Conservation (phyloP, 2,797 vertebrate species). For the Catamblyrhynchus diadema region DNA sequence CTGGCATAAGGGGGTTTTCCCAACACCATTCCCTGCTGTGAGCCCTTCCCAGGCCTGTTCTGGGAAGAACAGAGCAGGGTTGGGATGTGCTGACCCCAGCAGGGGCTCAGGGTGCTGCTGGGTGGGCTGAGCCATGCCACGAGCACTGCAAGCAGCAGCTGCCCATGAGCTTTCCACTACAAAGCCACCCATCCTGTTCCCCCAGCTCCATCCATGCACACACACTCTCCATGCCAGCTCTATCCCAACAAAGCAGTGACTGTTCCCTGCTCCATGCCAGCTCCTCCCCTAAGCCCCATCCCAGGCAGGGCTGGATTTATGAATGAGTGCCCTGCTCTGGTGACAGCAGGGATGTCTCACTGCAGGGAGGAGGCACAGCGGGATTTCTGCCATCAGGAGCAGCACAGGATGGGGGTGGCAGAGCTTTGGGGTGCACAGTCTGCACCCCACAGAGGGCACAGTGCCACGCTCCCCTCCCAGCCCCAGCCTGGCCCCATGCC, state of each 20-base stretch:
- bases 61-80: neutral
- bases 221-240: neutral
- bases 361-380: neutral
- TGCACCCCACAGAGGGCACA: rapidly evolving
- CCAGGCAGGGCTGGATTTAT: neutral
- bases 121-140: neutral
- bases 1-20: neutral
- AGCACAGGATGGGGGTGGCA: neutral
- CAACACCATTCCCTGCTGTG: no score
- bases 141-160: neutral
- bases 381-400: neutral
- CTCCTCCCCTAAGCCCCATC: neutral
- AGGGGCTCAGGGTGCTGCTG: neutral
- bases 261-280: neutral
- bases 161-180: neutral
- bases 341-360: neutral
- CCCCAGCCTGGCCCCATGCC: neutral
- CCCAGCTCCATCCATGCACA: neutral
- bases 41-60: neutral
- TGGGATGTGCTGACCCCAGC: neutral
- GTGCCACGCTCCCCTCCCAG: neutral
- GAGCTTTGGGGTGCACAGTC: neutral
- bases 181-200: neutral
- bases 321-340: slow-evolving; percentile 8
- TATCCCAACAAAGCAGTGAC: neutral